Base-by-base conservation (phyloP, 2,113 vertebrate species). In the Lophius piscatorius region DNA sequence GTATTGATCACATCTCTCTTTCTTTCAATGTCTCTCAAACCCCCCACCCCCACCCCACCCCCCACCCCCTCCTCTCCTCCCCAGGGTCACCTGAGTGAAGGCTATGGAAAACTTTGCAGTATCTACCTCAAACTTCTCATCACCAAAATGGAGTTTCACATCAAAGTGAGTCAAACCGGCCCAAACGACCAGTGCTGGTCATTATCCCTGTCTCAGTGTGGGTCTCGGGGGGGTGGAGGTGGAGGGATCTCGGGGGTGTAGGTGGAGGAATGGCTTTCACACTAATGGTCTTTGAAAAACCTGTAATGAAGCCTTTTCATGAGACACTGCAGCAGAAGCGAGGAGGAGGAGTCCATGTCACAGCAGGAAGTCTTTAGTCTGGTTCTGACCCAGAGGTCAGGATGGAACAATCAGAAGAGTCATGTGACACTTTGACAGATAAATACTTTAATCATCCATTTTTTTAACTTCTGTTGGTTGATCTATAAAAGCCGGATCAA, bases 61-160 rank as follows among this genome's bases (percentile, higher is more conserved):
- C 9, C 26, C 14, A 6, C 13, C 50, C 58, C 63, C 41, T 28
- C 26, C 24, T 21, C 56, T 57, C 47, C 33, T 22, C 33, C 26
- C 1, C 74, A 98, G 97, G 94, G 96, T 59, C 97, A 98, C 84
- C 88, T 99, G 80, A 97, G 94, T 0, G 96, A 98, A 89, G 96
- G 96, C 55, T 99, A 98, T 0, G 97, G 96, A 20, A 97, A 95
- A 81, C 92, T 98, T 50, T 97, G 96, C 90, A 98, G 96, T 90
- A 91, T 96, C 94, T 99, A 98, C 94, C 94, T 98, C 94, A 98
- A 93, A 92, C 91, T 99, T 76, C 93, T 99, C 91, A 97, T 95
- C 92, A 99, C 95, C 74, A 98, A 97, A 93, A 98, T 99, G 95
- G 97, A 98, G 77, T 98, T 96, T 79, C 97, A 99, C 87, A 92